Base-by-base conservation (phyloP, 2,888 invertebrate genomes). In the Drosophila rellima region DNA sequence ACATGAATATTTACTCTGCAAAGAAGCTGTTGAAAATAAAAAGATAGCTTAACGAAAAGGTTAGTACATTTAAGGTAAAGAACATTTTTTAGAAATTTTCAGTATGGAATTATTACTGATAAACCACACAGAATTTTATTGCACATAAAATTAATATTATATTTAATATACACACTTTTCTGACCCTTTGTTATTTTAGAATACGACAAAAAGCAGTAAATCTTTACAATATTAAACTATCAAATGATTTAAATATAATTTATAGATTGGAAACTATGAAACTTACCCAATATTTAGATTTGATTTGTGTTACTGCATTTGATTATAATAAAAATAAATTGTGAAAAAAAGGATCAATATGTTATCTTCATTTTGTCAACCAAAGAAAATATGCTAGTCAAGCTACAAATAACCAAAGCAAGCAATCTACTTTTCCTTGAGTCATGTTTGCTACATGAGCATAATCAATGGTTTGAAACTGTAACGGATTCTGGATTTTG, bases 301-400 rank as follows among this genome's bases (percentile, higher is more conserved):
- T 31, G 66, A 50, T 65, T 73, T 66, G 40, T 54, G 59, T 73
- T 76, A 67, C 79, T 23, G 69, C 67, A 48, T 77, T 66, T 77
- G 74, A 79, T 65, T 79, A 64, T 70, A 72, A 67, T 84, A 69
- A 81, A 78, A 77, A 81, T 81, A 82, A 74, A 74, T 64, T 59
- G n/a, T 6, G 6, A 33, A 44, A 10, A 33, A 44, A 35, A 33
- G 60, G 45, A 78, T 74, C 65, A 65, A 66, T 73, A 60, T 67
- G 65, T 65, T 48, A 18, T 59, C 29, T 64, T 66, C 40, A 78
- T 68, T 78, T 68, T 84, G 73, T 78, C 75, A 70, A 66, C 54
- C 52, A 42, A 71, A 29, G 10, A 52, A 35, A 26, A 26, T 57
- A 10, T 39, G 35, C 17, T 59, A 6, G 35, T 47, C 31, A 37